Evolutionary conservation across 2,888 invertebrate genomes (phyloP), one percentile per base, ranked within the genome.

Genomic region (Polyploca ridens): DNA sequence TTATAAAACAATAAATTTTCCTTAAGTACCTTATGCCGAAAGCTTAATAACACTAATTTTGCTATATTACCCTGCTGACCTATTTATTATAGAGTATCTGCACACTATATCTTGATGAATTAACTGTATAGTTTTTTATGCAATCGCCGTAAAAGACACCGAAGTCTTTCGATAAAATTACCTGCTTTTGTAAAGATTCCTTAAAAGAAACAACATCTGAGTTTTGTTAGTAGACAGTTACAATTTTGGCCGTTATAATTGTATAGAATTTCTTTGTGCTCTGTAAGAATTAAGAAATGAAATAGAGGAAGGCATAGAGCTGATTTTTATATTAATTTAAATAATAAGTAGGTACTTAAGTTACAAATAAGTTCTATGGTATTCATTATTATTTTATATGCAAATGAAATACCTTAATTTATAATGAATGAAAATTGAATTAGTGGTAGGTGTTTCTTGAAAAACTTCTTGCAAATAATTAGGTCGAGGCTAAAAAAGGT

Each of bases 201-300:
- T 85, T 41, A 76, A 84, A 83, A 84, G 83, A 85, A 83, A 84
- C 84, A 86, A 83, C 81, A 78, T 87, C 85, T 82, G 84, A 87
- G 85, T 89, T 90, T 90, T 88, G 88, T 89, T 82, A 84, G 85
- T 83, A 89, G 90, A 94, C 93, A 91, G 93, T 94, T 94, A 94
- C 92, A 89, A 90, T 93, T 91, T 93, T 75, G 91, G 91, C 93
- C 93, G 94, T 94, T 94, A 93, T 94, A 93, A 94, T 94, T 94
- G 92, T 93, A 93, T 93, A 93, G 90, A 90, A 93, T 91, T 93
- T 89, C 88, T 87, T 91, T 93, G 88, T 89, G 83, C 81, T 80
- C 77, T 79, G 69, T 72, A 77, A 81, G 83, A 84, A 86, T 80
- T 73, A 78, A 70, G 72, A 46, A 78, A 76, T 74, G 66, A 74